Conservation (phyloP, 2,797 vertebrate species). For the Zalophus californianus region DNA sequence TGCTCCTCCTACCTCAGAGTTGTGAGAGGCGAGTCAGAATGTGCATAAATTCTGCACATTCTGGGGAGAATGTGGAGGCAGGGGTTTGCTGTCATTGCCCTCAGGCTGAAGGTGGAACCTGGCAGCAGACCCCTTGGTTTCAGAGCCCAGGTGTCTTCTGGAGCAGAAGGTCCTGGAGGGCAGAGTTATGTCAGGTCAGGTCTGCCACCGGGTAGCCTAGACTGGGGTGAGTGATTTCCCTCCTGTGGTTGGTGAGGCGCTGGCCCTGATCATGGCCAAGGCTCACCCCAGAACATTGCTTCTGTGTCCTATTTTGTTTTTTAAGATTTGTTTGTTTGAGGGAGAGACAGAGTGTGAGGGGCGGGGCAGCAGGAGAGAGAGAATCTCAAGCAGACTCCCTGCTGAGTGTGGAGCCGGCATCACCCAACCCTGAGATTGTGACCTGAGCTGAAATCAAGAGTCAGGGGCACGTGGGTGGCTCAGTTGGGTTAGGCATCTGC, state of each 20-base stretch:
- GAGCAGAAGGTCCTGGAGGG: background rate
- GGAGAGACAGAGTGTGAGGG: no score
- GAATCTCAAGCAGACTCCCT: no score
- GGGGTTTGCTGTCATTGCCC: rapidly evolving
- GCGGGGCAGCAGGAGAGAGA: no score
- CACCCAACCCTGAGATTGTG: no score
- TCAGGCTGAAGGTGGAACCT: background rate
- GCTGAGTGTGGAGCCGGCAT: no score
- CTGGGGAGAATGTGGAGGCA: no score
- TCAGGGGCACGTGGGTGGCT: no score
- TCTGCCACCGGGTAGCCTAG: background rate
- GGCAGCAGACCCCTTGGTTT: rapidly evolving
- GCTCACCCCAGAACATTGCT: background rate
- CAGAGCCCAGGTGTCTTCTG: background rate
- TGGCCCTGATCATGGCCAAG: background rate
- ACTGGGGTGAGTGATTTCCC: background rate
- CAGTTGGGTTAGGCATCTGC: no score
- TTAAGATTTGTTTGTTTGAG: background rate
- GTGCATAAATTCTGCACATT: no score
- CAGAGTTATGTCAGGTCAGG: background rate
- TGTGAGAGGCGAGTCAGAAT: rapidly evolving
- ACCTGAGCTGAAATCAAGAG: no score
- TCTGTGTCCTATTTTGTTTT: background rate
- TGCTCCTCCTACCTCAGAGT: background rate
- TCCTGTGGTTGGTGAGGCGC: background rate